phyloP scores from a whole-genome alignment of 2,113 vertebrate genomes.

The Chionomys nivalis region DNA sequence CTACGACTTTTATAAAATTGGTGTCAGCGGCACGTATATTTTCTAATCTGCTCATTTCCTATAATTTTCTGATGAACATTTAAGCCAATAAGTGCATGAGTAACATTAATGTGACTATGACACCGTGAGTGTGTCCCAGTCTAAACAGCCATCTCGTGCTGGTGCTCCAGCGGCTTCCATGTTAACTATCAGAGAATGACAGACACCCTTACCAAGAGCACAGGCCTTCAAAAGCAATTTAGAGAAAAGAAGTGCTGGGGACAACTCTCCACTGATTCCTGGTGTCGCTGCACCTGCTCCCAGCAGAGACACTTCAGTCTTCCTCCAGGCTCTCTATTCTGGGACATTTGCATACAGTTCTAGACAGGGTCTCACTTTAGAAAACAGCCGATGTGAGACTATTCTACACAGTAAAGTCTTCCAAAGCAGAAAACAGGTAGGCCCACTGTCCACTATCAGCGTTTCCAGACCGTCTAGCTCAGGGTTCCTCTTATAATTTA shows the following conservation, averaged over 20 bases:
- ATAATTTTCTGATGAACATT: constrained; percentile 44
- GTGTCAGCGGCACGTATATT: not conserved
- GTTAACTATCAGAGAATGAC: constrained; percentile 16
- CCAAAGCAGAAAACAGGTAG: not conserved
- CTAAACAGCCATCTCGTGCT: not conserved
- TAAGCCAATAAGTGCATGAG: constrained; percentile 28
- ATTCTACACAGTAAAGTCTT: not conserved
- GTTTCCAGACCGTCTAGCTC: not conserved
- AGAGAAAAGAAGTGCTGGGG: constrained; percentile 25
- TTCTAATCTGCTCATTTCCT: constrained; percentile 19
- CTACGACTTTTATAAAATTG: constrained; percentile 18
- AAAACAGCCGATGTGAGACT: constrained; percentile 22
- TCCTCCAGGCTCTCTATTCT: constrained; percentile 11
- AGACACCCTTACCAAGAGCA: constrained; percentile 11
- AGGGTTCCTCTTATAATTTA: not conserved
- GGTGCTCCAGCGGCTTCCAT: constrained; percentile 33
- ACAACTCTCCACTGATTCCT: not conserved
- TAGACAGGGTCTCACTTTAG: constrained; percentile 6
- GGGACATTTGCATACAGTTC: not conserved
- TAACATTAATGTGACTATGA: constrained; percentile 38
- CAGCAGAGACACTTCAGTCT: not conserved
- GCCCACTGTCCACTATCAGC: constrained; percentile 1
- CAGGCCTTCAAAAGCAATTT: constrained; percentile 40
- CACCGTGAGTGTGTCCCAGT: not conserved
- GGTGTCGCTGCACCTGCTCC: not conserved